Base-by-base conservation (phyloP, 1,140 invertebrate genomes). In the Spodoptera frugiperda region DNA sequence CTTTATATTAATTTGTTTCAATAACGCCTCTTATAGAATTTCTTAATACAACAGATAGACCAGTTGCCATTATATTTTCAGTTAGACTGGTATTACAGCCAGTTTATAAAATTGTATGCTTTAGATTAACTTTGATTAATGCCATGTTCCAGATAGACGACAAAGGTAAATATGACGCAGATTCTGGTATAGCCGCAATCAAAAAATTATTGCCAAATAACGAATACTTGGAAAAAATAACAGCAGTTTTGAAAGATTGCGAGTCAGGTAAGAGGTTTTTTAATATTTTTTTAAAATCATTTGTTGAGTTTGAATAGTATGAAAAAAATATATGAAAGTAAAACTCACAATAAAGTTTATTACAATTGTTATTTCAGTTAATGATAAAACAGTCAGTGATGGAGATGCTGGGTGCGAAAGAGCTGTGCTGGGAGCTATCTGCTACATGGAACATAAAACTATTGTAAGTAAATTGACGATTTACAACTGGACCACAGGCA, bases 401-500 rank as follows among this genome's bases (percentile, higher is more conserved):
- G 78, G 78, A 14, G 74, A 80, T n/a, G 76, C 78, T 2, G 81
- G 79, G 17, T 71, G 81, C 33, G 74, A 78, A 15, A 82, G 79
- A 15, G 73, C 78, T 8, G 2, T 21, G 44, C 55, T 74, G 19
- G 0, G 59, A 14, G 1, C 19, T 0, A 33, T n/a, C 2, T 74
- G 71, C 39, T 48, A 51, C 2, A 8, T 33, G 6, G 55, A 61
- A 9, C 15, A 55, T 54, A 55, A 71, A n/a, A 14, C 30, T 57
- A 21, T 0, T 11, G n/a, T 17, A 33, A 17, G 65, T 39, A 10
- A 49, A 2, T 2, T 25, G 5, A 2, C 5, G 25, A 25, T 25
- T 25, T 25, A 25, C 25, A 25, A 25, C 25, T 25, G n/a, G n/a
- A 25, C 25, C 25, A 25, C 0, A 25, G 25, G 1, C 25, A 25